Evolutionary conservation across 2,888 invertebrate species (phyloP).

Genomic region (Stenichneumon culpator): DNA sequence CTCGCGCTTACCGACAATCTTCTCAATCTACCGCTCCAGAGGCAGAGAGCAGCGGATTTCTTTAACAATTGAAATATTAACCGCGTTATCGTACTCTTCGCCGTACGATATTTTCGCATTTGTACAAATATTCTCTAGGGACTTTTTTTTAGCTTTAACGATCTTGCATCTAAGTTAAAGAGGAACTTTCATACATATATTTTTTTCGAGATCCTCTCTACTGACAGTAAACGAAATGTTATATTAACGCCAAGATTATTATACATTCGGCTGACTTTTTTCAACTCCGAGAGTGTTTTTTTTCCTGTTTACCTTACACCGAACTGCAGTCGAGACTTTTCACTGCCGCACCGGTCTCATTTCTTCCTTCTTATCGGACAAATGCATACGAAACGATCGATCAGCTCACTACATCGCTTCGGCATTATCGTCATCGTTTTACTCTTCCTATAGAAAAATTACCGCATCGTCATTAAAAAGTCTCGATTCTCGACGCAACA

Average conservation of each 20-base stretch:
- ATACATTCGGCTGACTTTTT: background rate
- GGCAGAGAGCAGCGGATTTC: slow-evolving; percentile 94
- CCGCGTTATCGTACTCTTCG: background rate
- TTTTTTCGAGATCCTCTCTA: background rate
- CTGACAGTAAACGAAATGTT: slow-evolving; percentile 22
- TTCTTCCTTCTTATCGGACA: too few relatives aligned
- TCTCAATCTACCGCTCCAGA: slow-evolving; percentile 91
- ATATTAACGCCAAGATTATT: background rate
- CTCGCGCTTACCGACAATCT: slow-evolving; percentile 92
- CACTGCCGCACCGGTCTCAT: too few relatives aligned
- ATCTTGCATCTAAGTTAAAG: slow-evolving; percentile 3
- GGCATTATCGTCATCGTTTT: background rate
- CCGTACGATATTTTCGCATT: background rate
- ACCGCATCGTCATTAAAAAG: background rate
- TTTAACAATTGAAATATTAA: slow-evolving; percentile 85
- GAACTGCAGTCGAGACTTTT: too few relatives aligned
- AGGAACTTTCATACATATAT: background rate
- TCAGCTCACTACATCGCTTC: too few relatives aligned
- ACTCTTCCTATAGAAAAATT: background rate
- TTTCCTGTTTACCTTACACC: too few relatives aligned
- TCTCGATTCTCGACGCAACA: slow-evolving; percentile 6
- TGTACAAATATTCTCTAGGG: slow-evolving; percentile 5
- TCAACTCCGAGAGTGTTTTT: background rate
- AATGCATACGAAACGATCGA: too few relatives aligned
- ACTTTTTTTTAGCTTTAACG: slow-evolving; percentile 20